Evolutionary conservation across 2,113 vertebrate species (phyloP).

Genomic region (Tichodroma muraria): DNA sequence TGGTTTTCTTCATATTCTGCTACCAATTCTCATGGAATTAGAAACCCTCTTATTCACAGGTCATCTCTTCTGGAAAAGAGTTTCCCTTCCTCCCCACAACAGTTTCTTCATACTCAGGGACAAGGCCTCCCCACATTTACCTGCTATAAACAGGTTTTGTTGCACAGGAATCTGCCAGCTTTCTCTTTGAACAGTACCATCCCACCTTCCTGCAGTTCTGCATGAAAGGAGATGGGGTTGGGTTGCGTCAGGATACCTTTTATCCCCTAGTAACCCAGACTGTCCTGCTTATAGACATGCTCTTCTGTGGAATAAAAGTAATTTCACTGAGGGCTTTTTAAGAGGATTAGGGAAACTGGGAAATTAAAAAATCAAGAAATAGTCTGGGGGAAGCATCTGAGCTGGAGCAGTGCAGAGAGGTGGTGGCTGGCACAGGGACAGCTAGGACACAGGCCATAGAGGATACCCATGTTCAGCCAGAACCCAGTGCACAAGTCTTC

Average conservation of each 20-base stretch:
- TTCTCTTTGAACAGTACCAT: neutral
- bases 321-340: neutral
- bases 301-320: neutral
- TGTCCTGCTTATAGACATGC: neutral
- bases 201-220: neutral
- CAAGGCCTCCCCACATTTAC: neutral
- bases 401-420: neutral
- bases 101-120: neutral
- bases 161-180: neutral
- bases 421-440: neutral
- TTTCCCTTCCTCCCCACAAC: neutral
- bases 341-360: neutral
- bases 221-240: neutral
- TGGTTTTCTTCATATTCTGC: neutral
- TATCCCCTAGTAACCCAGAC: neutral
- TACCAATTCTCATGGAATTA: neutral
- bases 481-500: neutral
- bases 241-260: neutral
- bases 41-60: neutral
- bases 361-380: neutral
- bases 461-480: neutral
- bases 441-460: neutral
- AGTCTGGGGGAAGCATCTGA: neutral
- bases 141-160: neutral
- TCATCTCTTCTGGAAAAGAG: neutral